Evolutionary conservation across 2,113 vertebrate genomes (phyloP).

Genomic region (Acrocephalus arundinaceus): DNA sequence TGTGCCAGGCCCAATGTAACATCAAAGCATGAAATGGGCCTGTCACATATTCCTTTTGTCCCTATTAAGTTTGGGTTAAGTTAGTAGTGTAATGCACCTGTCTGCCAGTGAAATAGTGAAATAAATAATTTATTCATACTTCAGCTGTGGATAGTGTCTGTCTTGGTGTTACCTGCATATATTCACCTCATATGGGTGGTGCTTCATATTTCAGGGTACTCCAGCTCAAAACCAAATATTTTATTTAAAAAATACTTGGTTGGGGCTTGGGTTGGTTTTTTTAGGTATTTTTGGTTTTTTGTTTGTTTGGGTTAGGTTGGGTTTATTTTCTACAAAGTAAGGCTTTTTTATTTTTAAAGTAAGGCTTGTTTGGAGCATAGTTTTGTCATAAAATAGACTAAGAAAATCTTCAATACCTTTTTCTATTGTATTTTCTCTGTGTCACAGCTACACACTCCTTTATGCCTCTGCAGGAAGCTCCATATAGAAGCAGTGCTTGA

Average conservation of each 20-base stretch:
- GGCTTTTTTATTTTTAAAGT: neutral
- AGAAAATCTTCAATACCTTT: neutral
- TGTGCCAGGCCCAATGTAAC: fast-evolving
- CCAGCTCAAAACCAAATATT: neutral
- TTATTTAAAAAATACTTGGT: fast-evolving
- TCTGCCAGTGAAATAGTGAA: neutral
- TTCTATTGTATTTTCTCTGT: neutral
- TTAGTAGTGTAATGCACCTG: neutral
- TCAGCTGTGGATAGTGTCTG: fast-evolving
- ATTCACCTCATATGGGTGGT: neutral
- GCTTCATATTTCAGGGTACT: neutral
- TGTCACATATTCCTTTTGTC: neutral
- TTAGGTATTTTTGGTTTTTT: neutral
- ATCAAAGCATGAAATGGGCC: neutral
- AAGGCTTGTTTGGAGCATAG: neutral
- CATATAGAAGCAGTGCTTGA: constrained; percentile 29
- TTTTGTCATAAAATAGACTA: neutral
- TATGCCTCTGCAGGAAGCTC: constrained; percentile 37
- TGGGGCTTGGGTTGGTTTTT: neutral
- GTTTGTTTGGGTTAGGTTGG: neutral
- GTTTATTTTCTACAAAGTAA: neutral
- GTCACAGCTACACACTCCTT: constrained; percentile 18
- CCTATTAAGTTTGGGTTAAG: neutral
- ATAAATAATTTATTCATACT: neutral
- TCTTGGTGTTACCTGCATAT: neutral